Conservation (phyloP, 2,113 vertebrate species). For the Megaptera novaeangliae region DNA sequence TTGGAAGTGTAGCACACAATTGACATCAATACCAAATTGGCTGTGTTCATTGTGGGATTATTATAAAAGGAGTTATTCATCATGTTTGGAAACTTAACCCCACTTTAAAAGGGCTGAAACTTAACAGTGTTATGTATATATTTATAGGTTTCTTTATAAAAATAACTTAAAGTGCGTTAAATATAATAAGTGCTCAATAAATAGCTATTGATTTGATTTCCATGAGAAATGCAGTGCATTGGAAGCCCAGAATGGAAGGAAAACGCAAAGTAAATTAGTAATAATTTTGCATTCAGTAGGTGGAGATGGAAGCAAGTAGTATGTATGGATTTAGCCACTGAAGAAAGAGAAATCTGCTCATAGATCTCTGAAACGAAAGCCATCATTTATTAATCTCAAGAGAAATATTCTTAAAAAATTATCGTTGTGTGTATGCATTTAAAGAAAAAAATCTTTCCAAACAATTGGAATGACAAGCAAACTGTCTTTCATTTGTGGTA, state of each 20-base stretch:
- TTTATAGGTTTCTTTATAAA: not conserved
- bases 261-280: not conserved
- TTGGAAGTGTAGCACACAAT: not conserved
- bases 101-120: constrained; percentile 10
- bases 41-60: not conserved
- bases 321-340: not conserved
- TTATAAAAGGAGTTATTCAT: not conserved
- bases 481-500: constrained; percentile 24
- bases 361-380: not conserved
- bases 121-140: not conserved
- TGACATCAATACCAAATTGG: not conserved
- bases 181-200: not conserved
- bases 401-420: constrained; percentile 9
- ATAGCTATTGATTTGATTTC: constrained; percentile 5
- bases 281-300: not conserved
- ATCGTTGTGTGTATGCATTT: not conserved
- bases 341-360: not conserved
- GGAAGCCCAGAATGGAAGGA: not conserved
- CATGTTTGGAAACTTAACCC: not conserved
- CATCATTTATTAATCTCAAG: constrained; percentile 11
- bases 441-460: constrained; percentile 30
- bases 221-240: not conserved
- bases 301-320: not conserved
- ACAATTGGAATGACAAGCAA: not conserved
- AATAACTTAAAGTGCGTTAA: not conserved